phyloP scores from a whole-genome alignment of 2,113 vertebrate species.

The Erythrolamprus reginae region DNA sequence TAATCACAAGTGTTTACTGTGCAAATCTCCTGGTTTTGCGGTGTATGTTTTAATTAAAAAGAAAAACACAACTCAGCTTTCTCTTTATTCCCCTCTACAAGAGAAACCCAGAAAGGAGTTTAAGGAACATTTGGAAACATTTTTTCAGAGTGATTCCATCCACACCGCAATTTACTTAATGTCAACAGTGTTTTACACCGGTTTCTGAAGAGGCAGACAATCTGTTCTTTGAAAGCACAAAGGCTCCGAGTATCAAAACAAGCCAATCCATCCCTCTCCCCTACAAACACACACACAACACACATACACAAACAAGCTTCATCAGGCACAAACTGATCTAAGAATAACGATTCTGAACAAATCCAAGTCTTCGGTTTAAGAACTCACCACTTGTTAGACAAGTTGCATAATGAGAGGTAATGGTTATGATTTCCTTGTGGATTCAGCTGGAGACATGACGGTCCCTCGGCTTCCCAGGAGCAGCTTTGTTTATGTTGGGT shows the following conservation, averaged over 20 bases:
- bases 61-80: background rate
- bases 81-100: constrained; percentile 45
- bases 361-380: background rate
- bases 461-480: background rate
- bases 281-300: too few relatives aligned
- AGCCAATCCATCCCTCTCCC: background rate
- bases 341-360: background rate
- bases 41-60: background rate
- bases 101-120: constrained; percentile 6
- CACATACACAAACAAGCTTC: too few relatives aligned
- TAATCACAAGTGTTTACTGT: background rate
- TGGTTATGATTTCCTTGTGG: background rate
- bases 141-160: constrained; percentile 44
- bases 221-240: constrained; percentile 44
- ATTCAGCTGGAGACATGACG: background rate
- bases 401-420: background rate
- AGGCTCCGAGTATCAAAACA: constrained; percentile 44
- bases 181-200: constrained; percentile 40
- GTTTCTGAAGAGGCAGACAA: constrained; percentile 31
- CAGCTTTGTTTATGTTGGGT: background rate
- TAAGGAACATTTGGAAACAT: constrained; percentile 44
- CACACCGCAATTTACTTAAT: constrained; percentile 13
- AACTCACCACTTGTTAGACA: background rate
- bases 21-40: background rate
- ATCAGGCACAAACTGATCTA: constrained; percentile 1